Conservation (phyloP, 2,797 vertebrate genomes). For the Karalla daura region DNA sequence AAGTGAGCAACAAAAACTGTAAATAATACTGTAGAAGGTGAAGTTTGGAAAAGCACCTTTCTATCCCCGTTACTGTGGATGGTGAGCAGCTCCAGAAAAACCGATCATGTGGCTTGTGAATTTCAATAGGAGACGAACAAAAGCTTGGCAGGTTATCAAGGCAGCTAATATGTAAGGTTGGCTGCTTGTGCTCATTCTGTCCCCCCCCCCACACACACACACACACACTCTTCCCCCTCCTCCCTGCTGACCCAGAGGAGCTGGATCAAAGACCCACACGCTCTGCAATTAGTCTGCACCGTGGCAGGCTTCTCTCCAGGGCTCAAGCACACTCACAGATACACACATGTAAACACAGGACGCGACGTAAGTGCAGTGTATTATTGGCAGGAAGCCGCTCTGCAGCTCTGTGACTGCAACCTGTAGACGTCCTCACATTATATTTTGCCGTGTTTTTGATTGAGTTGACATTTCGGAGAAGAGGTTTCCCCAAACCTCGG, state of each 20-base stretch:
- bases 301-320: constrained; percentile 34
- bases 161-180: not conserved
- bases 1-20: too few species aligned
- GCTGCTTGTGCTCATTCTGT: constrained; percentile 28
- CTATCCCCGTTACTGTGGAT: not conserved
- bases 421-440: constrained; percentile 12
- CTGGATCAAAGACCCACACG: constrained; percentile 49
- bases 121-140: constrained; percentile 23
- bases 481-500: not conserved
- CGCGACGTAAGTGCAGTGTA: constrained; percentile 37
- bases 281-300: constrained; percentile 44
- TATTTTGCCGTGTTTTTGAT: not conserved
- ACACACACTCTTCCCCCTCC: constrained; percentile 35
- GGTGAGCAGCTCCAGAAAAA: not conserved
- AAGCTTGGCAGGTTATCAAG: constrained; percentile 37
- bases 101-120: not conserved
- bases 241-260: constrained; percentile 27
- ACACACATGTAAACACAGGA: constrained; percentile 66
- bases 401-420: constrained; percentile 30
- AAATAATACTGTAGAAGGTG: too few species aligned
- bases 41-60: too few species aligned
- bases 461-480: not conserved
- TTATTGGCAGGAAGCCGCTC: constrained; percentile 61
- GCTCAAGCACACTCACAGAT: constrained; percentile 16
- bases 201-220: constrained; percentile 36